Evolutionary conservation across 2,888 invertebrate genomes (phyloP), one percentile per base, ranked within the genome.

Genomic region (Spodoptera exigua): DNA sequence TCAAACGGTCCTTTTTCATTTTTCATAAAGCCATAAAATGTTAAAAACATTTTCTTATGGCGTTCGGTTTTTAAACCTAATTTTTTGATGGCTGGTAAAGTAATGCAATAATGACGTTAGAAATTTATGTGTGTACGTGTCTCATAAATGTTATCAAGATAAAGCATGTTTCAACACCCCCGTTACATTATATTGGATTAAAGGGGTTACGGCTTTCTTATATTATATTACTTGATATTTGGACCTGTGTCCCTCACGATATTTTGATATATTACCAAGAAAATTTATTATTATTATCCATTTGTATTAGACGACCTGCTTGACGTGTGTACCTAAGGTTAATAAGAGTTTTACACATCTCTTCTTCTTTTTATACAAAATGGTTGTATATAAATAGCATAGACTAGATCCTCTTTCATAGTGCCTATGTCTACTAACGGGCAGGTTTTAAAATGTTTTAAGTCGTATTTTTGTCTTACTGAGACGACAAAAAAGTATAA

Each of bases 111-210:
- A 65, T 52, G 51, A 52, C 32, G 36, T 17, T 34, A 56, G 13
- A 47, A 62, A 71, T 61, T 55, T 49, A 61, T 63, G 46, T 16
- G 18, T n/a, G 35, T 39, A 46, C 54, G 60, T 63, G 54, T 61
- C 49, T 46, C 45, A 35, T 56, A 37, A 62, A 49, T 41, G 0
- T 14, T 36, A 57, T 61, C 16, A 41, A 52, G 34, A 59, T 46
- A 18, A 39, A 47, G 21, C 40, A 45, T 47, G 16, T 48, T 48
- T 57, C 13, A 7, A 36, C 36, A 43, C 16, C 32, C 12, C 16
- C 39, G 10, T 46, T 14, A 35, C 0, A 32, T 16, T 9, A 47
- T 27, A 53, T 47, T 47, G 12, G 7, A 64, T 47, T 36, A 21
- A 2, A 12, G 14, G 13, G 16, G 40, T 18, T n/a, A 35, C 13